Evolutionary conservation across 2,113 vertebrate genomes (phyloP).

Genomic region (Albula goreensis): DNA sequence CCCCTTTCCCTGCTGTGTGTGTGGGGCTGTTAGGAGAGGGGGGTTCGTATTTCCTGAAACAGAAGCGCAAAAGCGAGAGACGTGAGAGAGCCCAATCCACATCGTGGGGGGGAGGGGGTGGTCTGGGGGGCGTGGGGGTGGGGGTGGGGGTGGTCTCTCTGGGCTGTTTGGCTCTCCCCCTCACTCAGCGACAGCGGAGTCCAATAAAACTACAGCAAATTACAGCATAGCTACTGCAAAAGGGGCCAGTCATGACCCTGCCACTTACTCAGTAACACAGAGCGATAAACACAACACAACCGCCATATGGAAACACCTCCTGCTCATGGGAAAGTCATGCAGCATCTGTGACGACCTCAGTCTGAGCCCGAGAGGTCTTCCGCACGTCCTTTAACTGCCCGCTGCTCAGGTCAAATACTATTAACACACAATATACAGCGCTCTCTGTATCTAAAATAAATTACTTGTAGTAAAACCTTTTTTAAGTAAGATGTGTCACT

Average conservation of each 20-base stretch:
- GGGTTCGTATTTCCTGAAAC: constrained; percentile 82
- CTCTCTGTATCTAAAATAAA: too few relatives aligned
- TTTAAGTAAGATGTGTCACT: too few relatives aligned
- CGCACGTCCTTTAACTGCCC: too few relatives aligned
- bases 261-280: not conserved
- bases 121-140: not conserved
- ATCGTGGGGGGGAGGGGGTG: constrained; percentile 45
- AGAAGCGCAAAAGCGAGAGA: constrained; percentile 72
- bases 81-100: constrained; percentile 77
- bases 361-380: not conserved
- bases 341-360: not conserved
- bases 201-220: constrained; percentile 39
- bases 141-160: not conserved
- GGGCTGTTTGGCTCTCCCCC: not conserved
- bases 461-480: too few relatives aligned
- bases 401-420: too few relatives aligned
- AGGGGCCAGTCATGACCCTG: constrained; percentile 18
- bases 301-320: not conserved
- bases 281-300: not conserved
- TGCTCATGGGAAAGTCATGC: not conserved
- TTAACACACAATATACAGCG: too few relatives aligned
- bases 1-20: constrained; percentile 72
- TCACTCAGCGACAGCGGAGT: not conserved
- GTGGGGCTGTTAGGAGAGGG: constrained; percentile 71
- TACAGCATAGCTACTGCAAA: constrained; percentile 28